These are phyloP conservation scores for Ruditapes philippinarum DNA, from an alignment of 1,140 invertebrate species.

Conservation along the genomic window DNA sequence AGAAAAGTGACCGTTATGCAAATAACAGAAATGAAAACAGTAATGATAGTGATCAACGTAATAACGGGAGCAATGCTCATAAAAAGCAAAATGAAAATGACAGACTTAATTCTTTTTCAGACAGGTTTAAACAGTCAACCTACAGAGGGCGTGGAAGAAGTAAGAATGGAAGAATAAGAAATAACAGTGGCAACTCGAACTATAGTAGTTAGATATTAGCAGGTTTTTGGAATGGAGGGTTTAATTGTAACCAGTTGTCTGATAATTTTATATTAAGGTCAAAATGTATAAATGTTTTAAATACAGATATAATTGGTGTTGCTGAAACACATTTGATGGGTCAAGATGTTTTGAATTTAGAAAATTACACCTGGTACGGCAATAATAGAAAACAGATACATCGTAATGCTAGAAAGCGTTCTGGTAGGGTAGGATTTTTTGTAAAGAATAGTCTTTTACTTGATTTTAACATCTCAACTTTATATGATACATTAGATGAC, in stretches of 20 bases:
- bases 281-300: neutral
- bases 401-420: conserved; percentile 48
- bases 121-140: neutral
- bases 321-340: conserved; percentile 60
- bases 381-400: conserved; percentile 55
- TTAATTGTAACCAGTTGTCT: neutral
- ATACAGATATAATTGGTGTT: conserved; percentile 40
- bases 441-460: conserved; percentile 8
- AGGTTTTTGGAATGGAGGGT: conserved; percentile 48
- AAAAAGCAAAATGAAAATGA: neutral
- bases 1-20: neutral
- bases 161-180: neutral
- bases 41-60: neutral
- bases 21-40: neutral
- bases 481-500: conserved; percentile 36
- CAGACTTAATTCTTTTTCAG: neutral
- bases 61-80: neutral
- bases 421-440: conserved; percentile 56
- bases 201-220: neutral
- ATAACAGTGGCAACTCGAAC: neutral
- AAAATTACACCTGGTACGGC: conserved; percentile 47
- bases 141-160: neutral
- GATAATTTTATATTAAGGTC: conserved; percentile 52
- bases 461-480: conserved; percentile 14
- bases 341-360: conserved; percentile 27